Evolutionary conservation across 2,888 invertebrate species (phyloP).

Genomic region (Dugesia japonica): DNA sequence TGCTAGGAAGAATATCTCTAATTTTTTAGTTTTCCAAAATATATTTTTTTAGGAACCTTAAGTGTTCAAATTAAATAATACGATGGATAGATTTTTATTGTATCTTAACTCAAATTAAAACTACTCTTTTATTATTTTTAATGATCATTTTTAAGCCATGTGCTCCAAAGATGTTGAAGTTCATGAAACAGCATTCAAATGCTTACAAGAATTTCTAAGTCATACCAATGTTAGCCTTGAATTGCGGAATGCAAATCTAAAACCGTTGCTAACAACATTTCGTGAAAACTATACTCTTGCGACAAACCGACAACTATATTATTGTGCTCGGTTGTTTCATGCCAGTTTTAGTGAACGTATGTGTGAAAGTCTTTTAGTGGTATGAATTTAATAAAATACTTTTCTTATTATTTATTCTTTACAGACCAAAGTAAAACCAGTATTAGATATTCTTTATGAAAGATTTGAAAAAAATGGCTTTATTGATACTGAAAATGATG

Average conservation of each 20-base stretch:
- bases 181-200: slow-evolving; percentile 79
- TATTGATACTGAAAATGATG: neutral
- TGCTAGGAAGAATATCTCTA: no score
- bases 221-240: slow-evolving; percentile 75
- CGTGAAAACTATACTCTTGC: slow-evolving; percentile 69
- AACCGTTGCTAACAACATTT: slow-evolving; percentile 67
- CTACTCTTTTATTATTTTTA: no score
- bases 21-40: no score
- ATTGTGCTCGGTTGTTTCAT: slow-evolving; percentile 79
- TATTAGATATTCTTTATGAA: neutral
- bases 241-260: slow-evolving; percentile 61
- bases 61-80: no score
- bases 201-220: slow-evolving; percentile 58
- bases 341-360: slow-evolving; percentile 80
- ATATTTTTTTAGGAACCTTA: no score
- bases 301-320: slow-evolving; percentile 72
- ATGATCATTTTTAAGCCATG: no score
- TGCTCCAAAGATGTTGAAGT: slow-evolving; percentile 53
- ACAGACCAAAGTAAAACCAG: neutral
- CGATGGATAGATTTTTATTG: no score
- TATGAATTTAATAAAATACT: neutral
- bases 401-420: neutral
- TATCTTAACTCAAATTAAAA: no score
- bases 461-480: neutral
- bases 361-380: slow-evolving; percentile 71